Conservation (phyloP, 2,113 vertebrate genomes). For the Eudyptes chrysolophus region DNA sequence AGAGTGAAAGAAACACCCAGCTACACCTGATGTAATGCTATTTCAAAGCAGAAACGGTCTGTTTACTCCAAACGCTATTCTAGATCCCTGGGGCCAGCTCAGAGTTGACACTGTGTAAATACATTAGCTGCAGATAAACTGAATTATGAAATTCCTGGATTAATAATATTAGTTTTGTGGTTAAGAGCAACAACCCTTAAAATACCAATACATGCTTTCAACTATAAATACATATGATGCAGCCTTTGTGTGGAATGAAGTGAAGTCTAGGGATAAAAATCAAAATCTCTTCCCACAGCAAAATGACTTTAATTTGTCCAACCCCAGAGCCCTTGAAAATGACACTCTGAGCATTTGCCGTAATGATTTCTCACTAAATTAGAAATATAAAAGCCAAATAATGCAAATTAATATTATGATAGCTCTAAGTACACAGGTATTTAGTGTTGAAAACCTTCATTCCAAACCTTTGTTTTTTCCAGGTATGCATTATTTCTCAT, state of each 20-base stretch:
- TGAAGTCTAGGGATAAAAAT: background rate
- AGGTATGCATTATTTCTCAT: background rate
- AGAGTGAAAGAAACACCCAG: background rate
- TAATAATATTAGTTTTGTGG: background rate
- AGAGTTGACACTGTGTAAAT: background rate
- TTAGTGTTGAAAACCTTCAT: background rate
- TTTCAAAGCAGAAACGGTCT: background rate
- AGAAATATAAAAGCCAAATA: background rate
- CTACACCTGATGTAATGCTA: background rate
- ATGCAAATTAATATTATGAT: background rate
- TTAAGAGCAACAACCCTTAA: background rate
- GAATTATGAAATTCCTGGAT: background rate
- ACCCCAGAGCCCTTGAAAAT: conserved; percentile 61
- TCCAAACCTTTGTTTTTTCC: background rate
- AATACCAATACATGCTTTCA: background rate
- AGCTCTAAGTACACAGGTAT: background rate
- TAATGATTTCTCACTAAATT: conserved; percentile 72
- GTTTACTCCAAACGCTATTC: background rate
- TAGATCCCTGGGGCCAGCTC: background rate
- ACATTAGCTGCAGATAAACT: background rate
- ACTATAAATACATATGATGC: background rate
- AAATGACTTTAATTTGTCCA: conserved; percentile 69
- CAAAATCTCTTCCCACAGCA: conserved; percentile 37
- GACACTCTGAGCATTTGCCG: conserved; percentile 57
- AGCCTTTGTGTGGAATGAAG: background rate